phyloP scores from a whole-genome alignment of 37 sponge, comb jelly and placozoan genomes.

The Dysidea cf. avara region DNA sequence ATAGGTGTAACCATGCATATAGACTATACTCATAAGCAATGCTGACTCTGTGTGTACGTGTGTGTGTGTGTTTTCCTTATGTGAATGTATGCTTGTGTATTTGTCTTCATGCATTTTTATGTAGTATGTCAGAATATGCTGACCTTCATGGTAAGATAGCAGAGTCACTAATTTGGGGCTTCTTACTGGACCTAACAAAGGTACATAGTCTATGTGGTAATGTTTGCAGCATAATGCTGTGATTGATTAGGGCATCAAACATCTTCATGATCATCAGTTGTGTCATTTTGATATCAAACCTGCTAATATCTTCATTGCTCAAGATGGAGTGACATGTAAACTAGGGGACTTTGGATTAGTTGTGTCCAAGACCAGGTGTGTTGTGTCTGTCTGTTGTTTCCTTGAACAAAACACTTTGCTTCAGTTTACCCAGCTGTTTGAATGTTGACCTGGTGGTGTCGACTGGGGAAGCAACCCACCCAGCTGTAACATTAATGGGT shows the following conservation, averaged over 20 bases:
- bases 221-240: not conserved
- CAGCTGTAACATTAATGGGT: no score
- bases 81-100: no score
- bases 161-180: constrained; percentile 33
- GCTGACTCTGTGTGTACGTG: no score
- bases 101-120: no score
- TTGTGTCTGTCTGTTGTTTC: no score
- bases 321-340: constrained; percentile 61
- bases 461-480: no score
- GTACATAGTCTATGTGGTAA: constrained; percentile 22
- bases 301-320: constrained; percentile 77
- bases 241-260: constrained; percentile 75
- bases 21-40: no score
- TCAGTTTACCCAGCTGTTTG: no score
- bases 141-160: constrained; percentile 54
- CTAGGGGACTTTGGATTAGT: constrained; percentile 87
- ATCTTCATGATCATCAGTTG: constrained; percentile 75
- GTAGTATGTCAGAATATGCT: constrained; percentile 66
- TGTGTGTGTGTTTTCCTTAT: no score
- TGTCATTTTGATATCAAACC: constrained; percentile 95
- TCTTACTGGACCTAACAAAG: constrained; percentile 50
- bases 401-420: no score
- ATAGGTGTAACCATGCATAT: no score
- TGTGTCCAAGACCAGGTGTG: constrained; percentile 35
- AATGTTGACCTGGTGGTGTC: no score